These are phyloP conservation scores for Drosophila sulfurigaster DNA, from an alignment of 1,140 invertebrate genomes.

Conservation along the genomic window DNA sequence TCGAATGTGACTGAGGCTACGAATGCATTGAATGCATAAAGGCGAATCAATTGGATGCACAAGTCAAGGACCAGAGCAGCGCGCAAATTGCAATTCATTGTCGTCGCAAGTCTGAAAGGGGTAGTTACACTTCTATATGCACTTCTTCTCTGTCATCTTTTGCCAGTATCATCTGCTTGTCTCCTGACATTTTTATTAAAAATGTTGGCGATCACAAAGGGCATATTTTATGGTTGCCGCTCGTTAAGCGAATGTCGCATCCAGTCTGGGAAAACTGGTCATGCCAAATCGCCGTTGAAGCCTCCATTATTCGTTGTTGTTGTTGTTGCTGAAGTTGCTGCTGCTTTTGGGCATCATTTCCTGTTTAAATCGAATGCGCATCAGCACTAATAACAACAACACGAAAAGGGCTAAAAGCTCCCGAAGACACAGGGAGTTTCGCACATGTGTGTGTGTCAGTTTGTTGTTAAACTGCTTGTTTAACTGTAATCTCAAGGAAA, in stretches of 20 bases:
- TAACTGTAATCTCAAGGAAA: constrained; percentile 42
- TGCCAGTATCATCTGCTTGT: constrained; percentile 6
- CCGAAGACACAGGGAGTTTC: constrained; percentile 21
- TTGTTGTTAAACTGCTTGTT: constrained; percentile 15
- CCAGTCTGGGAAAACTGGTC: constrained; percentile 27
- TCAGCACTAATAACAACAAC: constrained; percentile 42
- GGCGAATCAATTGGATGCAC: constrained; percentile 46
- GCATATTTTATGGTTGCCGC: constrained; percentile 49
- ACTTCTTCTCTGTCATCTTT: background rate
- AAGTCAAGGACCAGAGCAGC: constrained; percentile 42
- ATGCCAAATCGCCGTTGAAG: constrained; percentile 33
- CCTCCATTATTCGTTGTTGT: constrained; percentile 39
- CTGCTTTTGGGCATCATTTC: constrained; percentile 38
- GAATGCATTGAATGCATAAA: constrained; percentile 11
- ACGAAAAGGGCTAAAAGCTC: constrained; percentile 36
- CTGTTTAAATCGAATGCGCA: constrained; percentile 28
- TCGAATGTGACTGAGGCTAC: constrained; percentile 24
- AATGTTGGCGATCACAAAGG: constrained; percentile 47
- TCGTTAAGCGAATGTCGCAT: constrained; percentile 43
- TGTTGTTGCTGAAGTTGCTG: constrained; percentile 37
- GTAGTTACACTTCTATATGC: too few species aligned
- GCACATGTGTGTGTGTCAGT: background rate
- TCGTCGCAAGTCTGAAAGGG: constrained; percentile 32
- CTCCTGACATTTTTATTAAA: constrained; percentile 66
- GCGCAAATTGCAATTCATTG: constrained; percentile 62